Conservation (phyloP, 2,113 vertebrate genomes). For the Petroica traversi region DNA sequence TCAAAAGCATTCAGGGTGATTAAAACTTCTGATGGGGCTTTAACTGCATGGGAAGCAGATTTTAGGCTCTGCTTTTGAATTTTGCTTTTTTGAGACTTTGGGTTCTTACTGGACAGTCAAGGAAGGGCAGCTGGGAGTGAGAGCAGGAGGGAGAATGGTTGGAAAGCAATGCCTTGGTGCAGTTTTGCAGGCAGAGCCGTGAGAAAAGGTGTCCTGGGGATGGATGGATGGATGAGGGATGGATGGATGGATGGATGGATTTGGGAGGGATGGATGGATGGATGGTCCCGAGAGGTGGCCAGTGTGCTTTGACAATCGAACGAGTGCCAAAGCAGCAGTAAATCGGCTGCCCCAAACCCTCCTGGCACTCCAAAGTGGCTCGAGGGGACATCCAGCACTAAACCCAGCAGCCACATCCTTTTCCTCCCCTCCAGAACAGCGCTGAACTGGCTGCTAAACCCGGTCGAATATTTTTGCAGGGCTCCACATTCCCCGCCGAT, state of each 20-base stretch:
- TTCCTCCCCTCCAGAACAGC: background rate
- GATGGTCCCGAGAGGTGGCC: background rate
- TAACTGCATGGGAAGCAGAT: background rate
- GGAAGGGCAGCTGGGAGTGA: accelerated
- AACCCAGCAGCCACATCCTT: background rate
- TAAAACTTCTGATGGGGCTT: background rate
- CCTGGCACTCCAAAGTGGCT: background rate
- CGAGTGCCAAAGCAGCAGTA: background rate
- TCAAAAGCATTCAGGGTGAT: background rate
- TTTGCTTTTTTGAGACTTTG: background rate
- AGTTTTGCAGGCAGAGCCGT: background rate
- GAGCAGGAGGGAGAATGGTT: accelerated
- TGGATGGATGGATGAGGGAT: background rate
- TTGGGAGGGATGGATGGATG: too few species aligned
- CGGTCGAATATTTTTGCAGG: accelerated
- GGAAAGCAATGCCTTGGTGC: background rate
- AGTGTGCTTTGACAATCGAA: background rate
- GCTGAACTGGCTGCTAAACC: background rate
- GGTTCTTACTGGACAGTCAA: background rate
- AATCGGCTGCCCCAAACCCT: background rate
- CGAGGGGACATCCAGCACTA: background rate
- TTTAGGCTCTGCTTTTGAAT: background rate
- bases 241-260: background rate
- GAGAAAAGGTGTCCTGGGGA: background rate
- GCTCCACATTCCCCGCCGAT: background rate